Base-by-base conservation (phyloP, 2,113 vertebrate genomes). In the Hemichromis elongatus region DNA sequence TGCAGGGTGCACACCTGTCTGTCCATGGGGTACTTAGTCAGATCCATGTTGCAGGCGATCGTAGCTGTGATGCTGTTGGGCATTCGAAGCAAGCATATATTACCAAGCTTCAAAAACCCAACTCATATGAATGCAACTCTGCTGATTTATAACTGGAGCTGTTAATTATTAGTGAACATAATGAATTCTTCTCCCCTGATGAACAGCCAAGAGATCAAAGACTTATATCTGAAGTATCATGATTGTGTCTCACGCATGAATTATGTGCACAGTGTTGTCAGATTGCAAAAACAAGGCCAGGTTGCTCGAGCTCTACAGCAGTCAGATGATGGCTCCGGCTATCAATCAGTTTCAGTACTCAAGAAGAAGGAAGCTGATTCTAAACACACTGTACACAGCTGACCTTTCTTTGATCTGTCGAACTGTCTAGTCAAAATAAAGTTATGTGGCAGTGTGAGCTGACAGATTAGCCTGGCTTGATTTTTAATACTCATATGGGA, bases 1-100 rank as follows among this genome's bases (percentile, higher is more conserved):
- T 98, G 97, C 90, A 98, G 94, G 79, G 96, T 97, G 94, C 97
- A 98, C 2, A 95, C 97, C 95, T 98, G 97, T 86, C 97, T 97
- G 95, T 98, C 97, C 97, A 98, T 98, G 1, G 97, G 97, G 83
- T 98, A 98, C 92, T 98, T 98, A 80, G 97, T 97, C 87, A 98
- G 94, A 87, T 98, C 97, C 97, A 98, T 98, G 93, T 96, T 98
- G 92, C 97, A 98, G 54, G 97, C 96, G 30, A 98, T 97, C 21
- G 97, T 98, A 13, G 97, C 96, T 1, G 97, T 98, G 93, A 98
- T 97, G 92, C 97, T 98, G 93, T 89, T 16, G 84, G 55, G 42
- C 55, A 24, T 79, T 84, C 37, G 91, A 6, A 87, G 19, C 1
- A 11, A 73, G 21, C 86, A 37, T 8, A 59, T 1, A 21, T 89